Percentiles rank a stretch among this genome's conserved stretches.
Evolutionary conservation across 2,888 invertebrate genomes (phyloP).

Genomic region (Oxytorus armatus): DNA sequence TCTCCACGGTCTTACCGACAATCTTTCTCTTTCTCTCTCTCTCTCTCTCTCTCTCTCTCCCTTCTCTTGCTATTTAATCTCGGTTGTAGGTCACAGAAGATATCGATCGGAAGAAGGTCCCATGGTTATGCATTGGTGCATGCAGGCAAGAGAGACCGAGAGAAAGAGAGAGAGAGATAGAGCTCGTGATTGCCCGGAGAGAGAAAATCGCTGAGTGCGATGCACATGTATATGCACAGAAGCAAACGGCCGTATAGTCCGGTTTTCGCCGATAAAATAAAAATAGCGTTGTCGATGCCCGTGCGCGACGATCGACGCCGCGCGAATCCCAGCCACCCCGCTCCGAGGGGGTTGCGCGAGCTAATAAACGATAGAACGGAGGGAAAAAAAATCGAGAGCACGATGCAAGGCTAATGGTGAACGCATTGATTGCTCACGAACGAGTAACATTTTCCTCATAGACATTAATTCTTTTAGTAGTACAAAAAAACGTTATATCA

Average conservation of each 20-base stretch:
- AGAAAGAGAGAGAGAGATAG: too few relatives aligned
- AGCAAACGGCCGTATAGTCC: slow-evolving; percentile 47
- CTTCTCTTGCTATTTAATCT: slow-evolving; percentile 62
- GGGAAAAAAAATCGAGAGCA: too few relatives aligned
- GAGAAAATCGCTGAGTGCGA: slow-evolving; percentile 45
- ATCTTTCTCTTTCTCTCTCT: slow-evolving; percentile 38
- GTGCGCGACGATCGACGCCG: slow-evolving; percentile 28
- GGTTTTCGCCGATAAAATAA: slow-evolving; percentile 66
- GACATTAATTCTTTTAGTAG: neutral
- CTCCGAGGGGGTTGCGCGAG: too few relatives aligned
- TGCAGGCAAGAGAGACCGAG: slow-evolving; percentile 51
- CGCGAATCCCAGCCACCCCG: slow-evolving; percentile 1
- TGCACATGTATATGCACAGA: slow-evolving; percentile 3
- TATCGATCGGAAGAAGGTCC: slow-evolving; percentile 65
- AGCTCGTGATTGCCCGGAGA: slow-evolving; percentile 56
- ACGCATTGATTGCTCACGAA: slow-evolving; percentile 23
- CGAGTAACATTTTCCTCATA: slow-evolving; percentile 6
- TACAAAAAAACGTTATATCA: neutral
- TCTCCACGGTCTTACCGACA: slow-evolving; percentile 45
- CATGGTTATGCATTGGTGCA: slow-evolving; percentile 35
- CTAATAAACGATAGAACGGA: slow-evolving; percentile 7
- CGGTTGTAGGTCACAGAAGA: slow-evolving; percentile 71
- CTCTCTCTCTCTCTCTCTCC: slow-evolving; percentile 29
- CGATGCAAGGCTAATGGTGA: slow-evolving; percentile 18
- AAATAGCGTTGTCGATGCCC: slow-evolving; percentile 56